Conservation (phyloP, 1,140 invertebrate genomes). For the Venturia canescens region DNA sequence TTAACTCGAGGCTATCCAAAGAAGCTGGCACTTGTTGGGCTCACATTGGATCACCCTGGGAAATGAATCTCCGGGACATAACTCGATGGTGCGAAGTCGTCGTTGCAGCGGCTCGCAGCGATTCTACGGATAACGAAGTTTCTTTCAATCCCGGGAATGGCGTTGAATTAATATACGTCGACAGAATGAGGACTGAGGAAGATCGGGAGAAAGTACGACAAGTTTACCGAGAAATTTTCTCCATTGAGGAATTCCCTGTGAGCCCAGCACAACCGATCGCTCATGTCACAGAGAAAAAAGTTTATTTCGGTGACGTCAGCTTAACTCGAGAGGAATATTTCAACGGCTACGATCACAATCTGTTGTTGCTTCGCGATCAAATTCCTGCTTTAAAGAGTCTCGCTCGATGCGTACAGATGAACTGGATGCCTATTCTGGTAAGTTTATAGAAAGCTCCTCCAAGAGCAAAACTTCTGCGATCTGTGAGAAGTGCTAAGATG, state of each 20-base stretch:
- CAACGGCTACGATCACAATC: conserved; percentile 73
- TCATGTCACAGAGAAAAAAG: conserved; percentile 75
- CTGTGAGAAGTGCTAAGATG: too few relatives aligned
- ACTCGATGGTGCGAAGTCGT: conserved; percentile 92
- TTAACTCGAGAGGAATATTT: conserved; percentile 72
- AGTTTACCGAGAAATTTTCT: conserved; percentile 81
- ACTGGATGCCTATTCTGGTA: conserved; percentile 94
- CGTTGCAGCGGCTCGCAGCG: conserved; percentile 50
- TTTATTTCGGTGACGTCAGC: conserved; percentile 80
- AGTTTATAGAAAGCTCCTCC: conserved; percentile 66
- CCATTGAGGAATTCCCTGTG: conserved; percentile 73
- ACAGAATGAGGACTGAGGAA: conserved; percentile 85
- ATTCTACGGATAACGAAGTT: conserved; percentile 50
- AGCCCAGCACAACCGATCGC: conserved; percentile 74
- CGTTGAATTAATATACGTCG: conserved; percentile 87
- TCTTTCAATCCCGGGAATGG: conserved; percentile 80
- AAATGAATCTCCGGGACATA: conserved; percentile 97
- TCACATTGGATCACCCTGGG: conserved; percentile 91
- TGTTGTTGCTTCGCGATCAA: conserved; percentile 83
- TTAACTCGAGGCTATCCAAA: conserved; percentile 85
- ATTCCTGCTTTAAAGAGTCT: conserved; percentile 83
- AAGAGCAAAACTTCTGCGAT: too few relatives aligned
- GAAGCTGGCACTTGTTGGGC: conserved; percentile 85
- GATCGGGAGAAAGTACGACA: conserved; percentile 83
- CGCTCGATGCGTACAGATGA: conserved; percentile 90